Base-by-base conservation (phyloP, 2,888 invertebrate genomes). In the Zygothrica quintamaculata region DNA sequence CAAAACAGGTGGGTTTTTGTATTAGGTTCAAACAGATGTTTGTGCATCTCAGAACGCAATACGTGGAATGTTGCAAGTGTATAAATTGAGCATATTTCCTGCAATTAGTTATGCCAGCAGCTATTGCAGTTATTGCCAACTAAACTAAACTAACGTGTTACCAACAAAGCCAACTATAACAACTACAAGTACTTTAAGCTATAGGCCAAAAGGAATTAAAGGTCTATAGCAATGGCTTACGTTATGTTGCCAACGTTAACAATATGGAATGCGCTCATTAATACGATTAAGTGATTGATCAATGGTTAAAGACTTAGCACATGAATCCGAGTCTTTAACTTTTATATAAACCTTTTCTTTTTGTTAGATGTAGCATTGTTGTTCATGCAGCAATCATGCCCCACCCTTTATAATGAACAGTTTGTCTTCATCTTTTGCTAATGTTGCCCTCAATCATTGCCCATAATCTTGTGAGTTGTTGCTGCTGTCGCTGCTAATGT, bases 371-470 rank as follows among this genome's bases (percentile, higher is more conserved):
- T 31, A 29, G 7, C 29, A 31, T 29, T 16, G 3, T 31, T 8
- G 18, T 3, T 18, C 5, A n/a, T n/a, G n/a, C 18, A 16, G 1
- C 18, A 11, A 1, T 11, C 33, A 8, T 9, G 2, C 2, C 25
- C n/a, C 9, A 29, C 12, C n/a, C 36, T 36, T 5, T 36, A 12
- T 61, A 61, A 61, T 51, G 50, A 61, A 42, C 37, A 12, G 61
- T 51, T 62, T n/a, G 36, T 33, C 11, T 13, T 36, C 50, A 42
- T 9, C 50, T 40, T 39, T 44, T 39, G 62, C 50, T 50, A 61
- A 61, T 65, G 60, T 36, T 47, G 34, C 56, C 50, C 34, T 65
- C 57, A 62, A 69, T 77, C 65, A 73, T 50, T 66, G 77, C 16
- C 53, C 59, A 70, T 73, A 79, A 77, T 74, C 80, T 73, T 31